Evolutionary conservation across 2,888 invertebrate genomes (phyloP).

Genomic region (Ferrisia virgata): DNA sequence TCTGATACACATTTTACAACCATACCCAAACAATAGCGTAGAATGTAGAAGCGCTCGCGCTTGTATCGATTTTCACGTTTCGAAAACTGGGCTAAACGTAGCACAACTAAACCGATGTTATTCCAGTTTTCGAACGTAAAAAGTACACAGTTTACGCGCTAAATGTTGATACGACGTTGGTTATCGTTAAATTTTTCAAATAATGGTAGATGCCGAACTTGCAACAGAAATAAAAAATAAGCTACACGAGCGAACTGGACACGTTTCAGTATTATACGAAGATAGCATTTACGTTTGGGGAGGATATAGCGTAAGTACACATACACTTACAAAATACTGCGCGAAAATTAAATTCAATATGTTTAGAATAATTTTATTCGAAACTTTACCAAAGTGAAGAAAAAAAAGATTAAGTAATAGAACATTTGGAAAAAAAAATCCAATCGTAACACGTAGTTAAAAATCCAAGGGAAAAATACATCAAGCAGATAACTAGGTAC

Average conservation of each 20-base stretch:
- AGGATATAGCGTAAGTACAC: slow-evolving; percentile 4
- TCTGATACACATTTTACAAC: too few species aligned
- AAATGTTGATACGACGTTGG: neutral
- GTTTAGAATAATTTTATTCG: too few species aligned
- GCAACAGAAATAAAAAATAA: slow-evolving; percentile 5
- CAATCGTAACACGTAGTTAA: too few species aligned
- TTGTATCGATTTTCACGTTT: neutral
- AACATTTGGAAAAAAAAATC: too few species aligned
- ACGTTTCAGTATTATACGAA: neutral
- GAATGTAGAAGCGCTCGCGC: slow-evolving; percentile 15
- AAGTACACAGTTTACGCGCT: neutral
- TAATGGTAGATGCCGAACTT: neutral
- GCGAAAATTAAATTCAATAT: neutral
- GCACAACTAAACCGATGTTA: neutral
- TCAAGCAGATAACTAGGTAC: too few species aligned
- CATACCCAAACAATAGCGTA: neutral
- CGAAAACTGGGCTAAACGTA: neutral
- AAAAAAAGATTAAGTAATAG: too few species aligned
- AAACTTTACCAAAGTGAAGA: too few species aligned
- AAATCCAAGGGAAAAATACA: too few species aligned
- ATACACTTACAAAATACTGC: neutral
- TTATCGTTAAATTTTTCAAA: neutral
- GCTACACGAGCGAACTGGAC: neutral
- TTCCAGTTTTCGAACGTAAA: neutral
- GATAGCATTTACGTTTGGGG: slow-evolving; percentile 15